Evolutionary conservation across 1,140 invertebrate species (phyloP).

Genomic region (Diplogasteroides magnus): DNA sequence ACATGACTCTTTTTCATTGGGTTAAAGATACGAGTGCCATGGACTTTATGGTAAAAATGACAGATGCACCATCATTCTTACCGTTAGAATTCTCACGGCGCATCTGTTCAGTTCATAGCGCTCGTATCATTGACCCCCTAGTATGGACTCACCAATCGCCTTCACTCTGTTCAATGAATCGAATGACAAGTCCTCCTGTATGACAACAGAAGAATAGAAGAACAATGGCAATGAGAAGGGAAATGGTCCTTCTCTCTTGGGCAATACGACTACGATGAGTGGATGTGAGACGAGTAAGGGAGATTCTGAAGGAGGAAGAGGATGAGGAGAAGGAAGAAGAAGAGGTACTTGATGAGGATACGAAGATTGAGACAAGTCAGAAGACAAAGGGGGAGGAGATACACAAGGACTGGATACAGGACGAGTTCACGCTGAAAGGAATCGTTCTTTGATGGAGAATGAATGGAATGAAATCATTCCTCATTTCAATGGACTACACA

Average conservation of each 20-base stretch:
- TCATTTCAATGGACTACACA: no score
- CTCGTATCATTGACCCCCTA: no score
- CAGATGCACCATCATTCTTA: no score
- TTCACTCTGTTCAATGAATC: constrained; percentile 40
- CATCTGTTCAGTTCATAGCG: no score
- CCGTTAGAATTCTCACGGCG: no score
- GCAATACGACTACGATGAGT: constrained; percentile 45
- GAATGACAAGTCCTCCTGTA: constrained; percentile 50
- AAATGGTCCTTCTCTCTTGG: constrained; percentile 12
- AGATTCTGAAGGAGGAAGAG: no score
- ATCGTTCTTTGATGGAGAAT: constrained; percentile 3
- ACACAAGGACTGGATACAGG: constrained; percentile 44
- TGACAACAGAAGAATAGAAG: constrained; percentile 50
- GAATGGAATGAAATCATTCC: no score
- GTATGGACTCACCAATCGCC: constrained; percentile 35
- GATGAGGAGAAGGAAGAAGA: no score
- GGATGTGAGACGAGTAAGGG: constrained; percentile 28
- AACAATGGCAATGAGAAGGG: constrained; percentile 49
- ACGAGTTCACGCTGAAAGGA: constrained; percentile 41
- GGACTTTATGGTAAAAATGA: no score
- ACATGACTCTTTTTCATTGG: neutral
- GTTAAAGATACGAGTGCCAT: neutral
- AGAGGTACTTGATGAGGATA: constrained; percentile 33
- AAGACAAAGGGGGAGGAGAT: constrained; percentile 46
- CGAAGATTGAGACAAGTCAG: constrained; percentile 47